Conservation (phyloP, 23 tunicate species). For the Aplidium turbinatum region DNA sequence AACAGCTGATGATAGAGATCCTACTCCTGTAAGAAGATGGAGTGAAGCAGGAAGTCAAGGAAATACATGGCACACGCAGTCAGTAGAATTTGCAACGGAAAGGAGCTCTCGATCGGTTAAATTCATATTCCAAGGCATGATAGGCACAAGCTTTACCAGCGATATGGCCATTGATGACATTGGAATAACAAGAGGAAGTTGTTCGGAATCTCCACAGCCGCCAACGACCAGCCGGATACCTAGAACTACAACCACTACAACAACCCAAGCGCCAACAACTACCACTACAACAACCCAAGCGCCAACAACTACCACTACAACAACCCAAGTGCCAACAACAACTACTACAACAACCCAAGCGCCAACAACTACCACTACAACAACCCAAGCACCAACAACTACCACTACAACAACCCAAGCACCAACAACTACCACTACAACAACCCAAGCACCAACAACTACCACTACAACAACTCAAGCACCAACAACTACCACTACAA, state of each 20-base stretch:
- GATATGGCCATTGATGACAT: slow-evolving; percentile 90
- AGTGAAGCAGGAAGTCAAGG: slow-evolving; percentile 69
- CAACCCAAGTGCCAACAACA: slow-evolving; percentile 43
- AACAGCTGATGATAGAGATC: background rate
- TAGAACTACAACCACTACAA: slow-evolving; percentile 34
- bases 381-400: slow-evolving; percentile 39
- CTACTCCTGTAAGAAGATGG: slow-evolving; percentile 26
- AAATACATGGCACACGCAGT: slow-evolving; percentile 44
- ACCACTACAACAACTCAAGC: slow-evolving; percentile 36
- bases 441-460: slow-evolving; percentile 48
- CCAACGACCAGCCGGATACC: slow-evolving; percentile 19
- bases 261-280: slow-evolving; percentile 41
- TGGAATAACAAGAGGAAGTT: slow-evolving; percentile 44
- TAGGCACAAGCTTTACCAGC: slow-evolving; percentile 89
- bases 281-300: slow-evolving; percentile 41
- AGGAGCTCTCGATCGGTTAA: slow-evolving; percentile 35
- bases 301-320: slow-evolving; percentile 37
- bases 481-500: slow-evolving; percentile 35
- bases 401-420: slow-evolving; percentile 46
- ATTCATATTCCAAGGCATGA: slow-evolving; percentile 62
- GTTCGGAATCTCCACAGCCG: slow-evolving; percentile 3
- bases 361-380: slow-evolving; percentile 32
- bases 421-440: slow-evolving; percentile 43
- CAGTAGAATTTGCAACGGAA: slow-evolving; percentile 34
- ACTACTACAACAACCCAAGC: slow-evolving; percentile 53